Evolutionary conservation across 2,113 vertebrate species (phyloP).

Genomic region (Condylura cristata): DNA sequence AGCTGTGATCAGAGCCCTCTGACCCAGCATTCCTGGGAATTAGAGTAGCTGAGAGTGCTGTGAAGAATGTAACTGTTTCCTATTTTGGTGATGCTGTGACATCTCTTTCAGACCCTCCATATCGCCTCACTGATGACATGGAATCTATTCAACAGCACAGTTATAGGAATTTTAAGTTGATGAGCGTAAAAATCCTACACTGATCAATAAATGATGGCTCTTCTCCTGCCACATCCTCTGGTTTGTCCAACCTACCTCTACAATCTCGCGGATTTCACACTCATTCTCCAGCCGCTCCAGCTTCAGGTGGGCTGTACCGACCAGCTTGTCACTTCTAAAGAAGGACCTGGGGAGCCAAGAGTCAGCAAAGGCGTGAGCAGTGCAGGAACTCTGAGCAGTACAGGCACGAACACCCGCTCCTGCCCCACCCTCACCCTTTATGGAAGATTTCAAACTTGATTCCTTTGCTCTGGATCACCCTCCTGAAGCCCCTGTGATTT

Average conservation of each 20-base stretch:
- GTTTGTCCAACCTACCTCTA: slow-evolving; percentile 88
- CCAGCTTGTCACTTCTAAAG: slow-evolving; percentile 95
- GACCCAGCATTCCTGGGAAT: neutral
- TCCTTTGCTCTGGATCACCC: slow-evolving; percentile 93
- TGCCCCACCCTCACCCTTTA: slow-evolving; percentile 91
- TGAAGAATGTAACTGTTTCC: neutral
- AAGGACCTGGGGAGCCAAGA: slow-evolving; percentile 89
- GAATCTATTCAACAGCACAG: neutral
- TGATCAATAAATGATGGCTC: neutral
- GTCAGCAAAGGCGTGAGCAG: neutral
- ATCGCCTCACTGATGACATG: neutral
- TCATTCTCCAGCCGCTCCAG: slow-evolving; percentile 94
- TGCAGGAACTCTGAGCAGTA: neutral
- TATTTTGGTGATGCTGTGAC: neutral
- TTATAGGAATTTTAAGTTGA: neutral
- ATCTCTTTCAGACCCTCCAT: neutral
- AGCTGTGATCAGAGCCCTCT: neutral
- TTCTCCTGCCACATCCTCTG: neutral
- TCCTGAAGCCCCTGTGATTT: slow-evolving; percentile 94
- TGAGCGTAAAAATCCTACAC: neutral
- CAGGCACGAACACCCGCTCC: neutral
- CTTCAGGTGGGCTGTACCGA: slow-evolving; percentile 94
- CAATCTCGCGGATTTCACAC: slow-evolving; percentile 96
- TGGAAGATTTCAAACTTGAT: slow-evolving; percentile 97
- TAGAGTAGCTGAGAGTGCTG: neutral